These are phyloP conservation scores for Tenthredo notha DNA, from an alignment of 2,888 invertebrate species.

Conservation along the genomic window DNA sequence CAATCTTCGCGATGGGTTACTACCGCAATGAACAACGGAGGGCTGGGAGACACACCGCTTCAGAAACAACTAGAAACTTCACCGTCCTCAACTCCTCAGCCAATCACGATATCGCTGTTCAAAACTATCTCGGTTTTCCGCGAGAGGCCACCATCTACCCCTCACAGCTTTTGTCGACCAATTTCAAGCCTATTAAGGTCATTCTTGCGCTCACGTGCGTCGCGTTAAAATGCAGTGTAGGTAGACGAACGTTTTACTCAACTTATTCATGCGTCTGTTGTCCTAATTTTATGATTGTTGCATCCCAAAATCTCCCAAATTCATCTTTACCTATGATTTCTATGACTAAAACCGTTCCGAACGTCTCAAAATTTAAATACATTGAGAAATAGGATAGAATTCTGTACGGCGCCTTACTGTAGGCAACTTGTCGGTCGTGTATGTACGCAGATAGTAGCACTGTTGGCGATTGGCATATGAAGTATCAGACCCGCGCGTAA, in stretches of 20 bases:
- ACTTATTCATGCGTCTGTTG: background rate
- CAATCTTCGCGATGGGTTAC: slow-evolving; percentile 11
- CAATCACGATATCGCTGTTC: background rate
- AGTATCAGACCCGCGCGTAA: background rate
- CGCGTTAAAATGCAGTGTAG: background rate
- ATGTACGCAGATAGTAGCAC: background rate
- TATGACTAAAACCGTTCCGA: background rate
- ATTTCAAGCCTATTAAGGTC: slow-evolving; percentile 49
- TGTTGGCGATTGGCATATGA: background rate
- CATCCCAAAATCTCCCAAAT: background rate
- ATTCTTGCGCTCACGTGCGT: slow-evolving; percentile 27
- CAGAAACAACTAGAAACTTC: slow-evolving; percentile 50
- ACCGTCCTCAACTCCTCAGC: background rate
- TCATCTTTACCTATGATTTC: background rate
- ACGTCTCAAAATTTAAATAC: background rate
- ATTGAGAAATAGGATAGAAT: background rate
- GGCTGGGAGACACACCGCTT: slow-evolving; percentile 8
- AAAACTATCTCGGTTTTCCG: background rate
- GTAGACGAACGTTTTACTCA: background rate
- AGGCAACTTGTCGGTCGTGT: background rate
- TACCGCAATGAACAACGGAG: slow-evolving; percentile 40
- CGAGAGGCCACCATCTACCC: background rate
- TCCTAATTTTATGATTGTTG: background rate
- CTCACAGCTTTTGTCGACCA: background rate
- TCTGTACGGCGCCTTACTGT: background rate